Base-by-base conservation (phyloP, 2,888 invertebrate species). In the Lumbricus terrestris region DNA sequence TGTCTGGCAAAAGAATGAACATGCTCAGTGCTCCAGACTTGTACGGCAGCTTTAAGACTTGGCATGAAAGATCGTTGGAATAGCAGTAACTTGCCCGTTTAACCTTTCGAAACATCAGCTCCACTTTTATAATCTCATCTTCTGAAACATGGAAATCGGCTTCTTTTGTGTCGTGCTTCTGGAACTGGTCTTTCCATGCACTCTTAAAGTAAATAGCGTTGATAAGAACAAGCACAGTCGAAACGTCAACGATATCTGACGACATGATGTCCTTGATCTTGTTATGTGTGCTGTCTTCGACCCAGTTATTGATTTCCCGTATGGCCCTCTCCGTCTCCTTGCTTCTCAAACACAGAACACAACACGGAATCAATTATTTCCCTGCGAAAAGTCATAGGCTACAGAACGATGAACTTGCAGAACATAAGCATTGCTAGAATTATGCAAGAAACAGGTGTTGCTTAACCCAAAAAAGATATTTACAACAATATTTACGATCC, bases 181-280 rank as follows among this genome's bases (percentile, higher is more conserved):
- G 94, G 93, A 98, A 98, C 90, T 93, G 91, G 23, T 92, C 91
- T 82, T 91, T 90, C 93, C 94, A 92, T 96, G 92, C 92, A 37
- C 94, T 95, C 92, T 95, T 91, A 90, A 91, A 91, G 91, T 95
- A 95, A 85, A 95, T 92, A n/a, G 95, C 95, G 91, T 95, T 95
- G 89, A 95, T 93, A 29, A 95, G 92, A 33, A 95, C 93, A 23
- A 95, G 90, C n/a, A 92, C 91, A 18, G 93, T 94, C 37, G 91
- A 42, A 33, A 69, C 88, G 89, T 91, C 92, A 23, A 95, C 91
- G 38, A 92, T 91, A 88, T 96, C 96, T 0, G 96, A n/a, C 3
- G 95, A 94, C 47, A 88, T 98, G 6, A 98, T 95, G 93, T 97
- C 96, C 92, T 96, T 96, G 91, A 98, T 98, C 94, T 97, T 97